Evolutionary conservation across 2,888 invertebrate genomes (phyloP).

Genomic region (Scaptomyza cyrtandrae): DNA sequence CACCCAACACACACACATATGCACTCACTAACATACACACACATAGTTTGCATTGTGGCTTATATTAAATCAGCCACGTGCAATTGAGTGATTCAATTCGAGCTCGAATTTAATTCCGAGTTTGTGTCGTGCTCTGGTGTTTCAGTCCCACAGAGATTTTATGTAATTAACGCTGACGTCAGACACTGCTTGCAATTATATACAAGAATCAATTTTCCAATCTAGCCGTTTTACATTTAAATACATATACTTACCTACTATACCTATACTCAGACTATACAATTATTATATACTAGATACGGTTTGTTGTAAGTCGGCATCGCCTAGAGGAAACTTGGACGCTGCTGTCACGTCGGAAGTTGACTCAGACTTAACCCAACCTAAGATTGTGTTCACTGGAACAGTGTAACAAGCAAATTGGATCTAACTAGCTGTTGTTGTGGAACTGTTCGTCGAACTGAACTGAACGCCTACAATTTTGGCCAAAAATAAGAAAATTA

Average conservation of each 20-base stretch:
- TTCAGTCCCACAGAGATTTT: constrained; percentile 45
- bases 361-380: constrained; percentile 54
- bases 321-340: constrained; percentile 44
- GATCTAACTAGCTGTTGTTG: not conserved
- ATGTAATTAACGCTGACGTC: constrained; percentile 79
- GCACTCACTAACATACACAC: not conserved
- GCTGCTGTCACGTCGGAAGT: constrained; percentile 72
- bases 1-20: not conserved
- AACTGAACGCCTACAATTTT: constrained; percentile 27
- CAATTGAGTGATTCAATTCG: constrained; percentile 67
- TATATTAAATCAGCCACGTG: constrained; percentile 75
- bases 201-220: constrained; percentile 79
- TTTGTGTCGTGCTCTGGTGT: constrained; percentile 52
- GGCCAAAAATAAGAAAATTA: constrained; percentile 33
- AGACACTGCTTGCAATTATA: constrained; percentile 61
- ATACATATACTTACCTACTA: constrained; percentile 17
- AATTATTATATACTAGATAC: constrained; percentile 29
- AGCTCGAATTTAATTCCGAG: constrained; percentile 6
- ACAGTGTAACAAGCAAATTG: constrained; percentile 7
- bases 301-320: constrained; percentile 25
- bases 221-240: constrained; percentile 56
- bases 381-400: constrained; percentile 2
- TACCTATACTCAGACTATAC: constrained; percentile 7
- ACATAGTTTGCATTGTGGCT: constrained; percentile 17
- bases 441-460: not conserved